Conservation (phyloP, 2,113 vertebrate genomes). For the Ammospiza caudacuta region DNA sequence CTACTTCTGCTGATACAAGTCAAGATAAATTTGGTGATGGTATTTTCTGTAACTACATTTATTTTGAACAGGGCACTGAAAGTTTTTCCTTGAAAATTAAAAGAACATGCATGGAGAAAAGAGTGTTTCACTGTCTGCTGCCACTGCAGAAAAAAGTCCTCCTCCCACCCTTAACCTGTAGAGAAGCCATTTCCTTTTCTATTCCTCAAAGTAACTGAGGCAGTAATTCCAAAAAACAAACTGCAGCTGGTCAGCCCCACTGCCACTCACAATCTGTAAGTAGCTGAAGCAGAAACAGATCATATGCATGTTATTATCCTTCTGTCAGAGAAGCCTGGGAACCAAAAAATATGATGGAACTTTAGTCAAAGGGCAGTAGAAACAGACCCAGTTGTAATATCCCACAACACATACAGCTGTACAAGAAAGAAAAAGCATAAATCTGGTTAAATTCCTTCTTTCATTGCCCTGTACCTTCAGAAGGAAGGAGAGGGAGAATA, state of each 20-base stretch:
- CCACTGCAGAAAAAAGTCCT: not conserved
- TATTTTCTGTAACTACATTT: not conserved
- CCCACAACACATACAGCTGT: not conserved
- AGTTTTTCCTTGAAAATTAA: not conserved
- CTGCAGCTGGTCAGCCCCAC: not conserved
- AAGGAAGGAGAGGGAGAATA: not conserved
- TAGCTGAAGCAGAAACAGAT: constrained; percentile 5
- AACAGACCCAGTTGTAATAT: not conserved
- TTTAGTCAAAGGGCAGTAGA: not conserved
- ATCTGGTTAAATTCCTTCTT: constrained; percentile 32
- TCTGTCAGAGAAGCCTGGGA: constrained; percentile 13
- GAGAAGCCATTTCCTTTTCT: not conserved
- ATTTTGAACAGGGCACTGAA: not conserved
- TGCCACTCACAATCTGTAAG: not conserved
- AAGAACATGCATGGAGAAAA: not conserved
- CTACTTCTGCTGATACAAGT: not conserved
- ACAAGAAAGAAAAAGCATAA: constrained; percentile 22
- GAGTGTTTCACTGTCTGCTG: not conserved
- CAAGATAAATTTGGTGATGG: not conserved
- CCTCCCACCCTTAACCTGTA: not conserved
- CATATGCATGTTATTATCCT: not conserved
- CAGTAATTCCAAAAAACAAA: not conserved
- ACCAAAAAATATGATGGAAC: not conserved
- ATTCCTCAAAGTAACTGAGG: not conserved
- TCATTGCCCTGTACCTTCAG: not conserved